These are phyloP conservation scores for Pachydiplax longipennis DNA, from an alignment of 2,888 invertebrate species.

Conservation along the genomic window DNA sequence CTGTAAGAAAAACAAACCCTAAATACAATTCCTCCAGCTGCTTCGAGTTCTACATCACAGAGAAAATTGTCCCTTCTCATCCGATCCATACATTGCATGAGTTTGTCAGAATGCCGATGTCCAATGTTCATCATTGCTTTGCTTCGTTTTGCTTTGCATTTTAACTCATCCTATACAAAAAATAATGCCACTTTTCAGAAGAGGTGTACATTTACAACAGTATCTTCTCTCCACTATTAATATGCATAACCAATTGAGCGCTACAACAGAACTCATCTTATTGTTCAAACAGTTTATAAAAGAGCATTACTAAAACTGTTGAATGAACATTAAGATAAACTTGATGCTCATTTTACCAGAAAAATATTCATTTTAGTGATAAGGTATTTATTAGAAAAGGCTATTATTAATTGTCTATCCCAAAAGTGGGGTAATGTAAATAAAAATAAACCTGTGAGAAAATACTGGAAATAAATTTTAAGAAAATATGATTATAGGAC, in stretches of 20 bases:
- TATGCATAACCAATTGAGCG: background rate
- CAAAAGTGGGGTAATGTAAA: too few species aligned
- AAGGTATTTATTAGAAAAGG: too few species aligned
- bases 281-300: background rate
- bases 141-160: slow-evolving; percentile 20
- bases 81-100: slow-evolving; percentile 17
- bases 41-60: slow-evolving; percentile 82
- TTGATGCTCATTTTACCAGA: too few species aligned
- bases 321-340: background rate
- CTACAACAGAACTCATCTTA: background rate
- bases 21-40: slow-evolving; percentile 74
- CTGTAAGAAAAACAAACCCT: slow-evolving; percentile 62
- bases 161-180: background rate
- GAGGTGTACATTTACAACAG: background rate
- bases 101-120: slow-evolving; percentile 21
- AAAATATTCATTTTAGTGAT: too few species aligned
- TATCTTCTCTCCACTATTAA: background rate
- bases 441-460: too few species aligned
- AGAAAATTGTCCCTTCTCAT: slow-evolving; percentile 56
- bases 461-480: too few species aligned
- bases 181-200: background rate
- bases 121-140: slow-evolving; percentile 17
- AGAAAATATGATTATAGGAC: too few species aligned
- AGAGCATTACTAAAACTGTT: background rate
- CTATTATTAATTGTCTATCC: too few species aligned